These are phyloP conservation scores for Lichenostomus cassidix DNA, from an alignment of 2,113 vertebrate species.

Conservation along the genomic window DNA sequence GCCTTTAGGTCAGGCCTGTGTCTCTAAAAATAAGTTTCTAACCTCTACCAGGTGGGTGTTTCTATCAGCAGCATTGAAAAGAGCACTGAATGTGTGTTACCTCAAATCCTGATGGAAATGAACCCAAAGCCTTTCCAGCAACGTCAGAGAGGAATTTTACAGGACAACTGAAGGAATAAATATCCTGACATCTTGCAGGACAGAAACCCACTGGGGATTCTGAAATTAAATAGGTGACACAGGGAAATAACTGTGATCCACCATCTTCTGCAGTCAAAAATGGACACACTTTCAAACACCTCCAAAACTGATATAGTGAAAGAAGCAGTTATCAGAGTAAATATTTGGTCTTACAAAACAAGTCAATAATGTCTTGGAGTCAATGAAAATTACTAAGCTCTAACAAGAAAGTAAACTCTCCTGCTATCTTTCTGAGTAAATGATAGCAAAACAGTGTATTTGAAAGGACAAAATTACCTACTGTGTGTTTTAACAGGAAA, in stretches of 20 bases:
- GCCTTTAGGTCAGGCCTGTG: slow-evolving; percentile 21
- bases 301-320: not conserved
- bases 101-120: not conserved
- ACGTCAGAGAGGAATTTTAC: not conserved
- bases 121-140: not conserved
- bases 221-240: not conserved
- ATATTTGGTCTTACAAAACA: not conserved
- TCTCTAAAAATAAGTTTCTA: slow-evolving; percentile 52
- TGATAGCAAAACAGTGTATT: not conserved
- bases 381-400: not conserved
- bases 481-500: not conserved
- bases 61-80: not conserved
- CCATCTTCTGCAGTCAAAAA: not conserved
- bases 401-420: not conserved
- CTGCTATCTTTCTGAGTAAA: not conserved
- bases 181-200: not conserved
- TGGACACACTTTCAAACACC: not conserved
- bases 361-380: not conserved
- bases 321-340: not conserved
- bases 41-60: slow-evolving; percentile 14
- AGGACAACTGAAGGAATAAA: not conserved
- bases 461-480: not conserved
- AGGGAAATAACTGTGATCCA: not conserved
- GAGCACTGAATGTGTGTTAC: not conserved
- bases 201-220: not conserved